Evolutionary conservation across 2,888 invertebrate species (phyloP).

Genomic region (Arrhopalites spinosus): DNA sequence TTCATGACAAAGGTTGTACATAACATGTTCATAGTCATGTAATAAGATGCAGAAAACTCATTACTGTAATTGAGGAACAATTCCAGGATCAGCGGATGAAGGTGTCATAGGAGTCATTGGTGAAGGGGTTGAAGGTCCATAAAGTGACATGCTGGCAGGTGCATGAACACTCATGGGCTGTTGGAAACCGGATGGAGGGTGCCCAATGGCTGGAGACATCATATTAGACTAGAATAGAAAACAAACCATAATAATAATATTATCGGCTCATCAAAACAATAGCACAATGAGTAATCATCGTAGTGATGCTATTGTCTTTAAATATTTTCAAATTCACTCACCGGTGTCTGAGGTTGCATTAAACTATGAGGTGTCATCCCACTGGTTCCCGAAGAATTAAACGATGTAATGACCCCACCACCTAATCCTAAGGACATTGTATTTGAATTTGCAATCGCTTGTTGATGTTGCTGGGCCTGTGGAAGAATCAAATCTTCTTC

Average conservation of each 20-base stretch:
- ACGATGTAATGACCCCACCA: slow-evolving; percentile 34
- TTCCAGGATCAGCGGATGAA: slow-evolving; percentile 86
- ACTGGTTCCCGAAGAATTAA: slow-evolving; percentile 27
- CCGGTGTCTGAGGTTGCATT: slow-evolving; percentile 84
- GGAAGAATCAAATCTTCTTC: slow-evolving; percentile 89
- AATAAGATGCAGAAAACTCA: slow-evolving; percentile 39
- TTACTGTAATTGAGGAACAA: slow-evolving; percentile 89
- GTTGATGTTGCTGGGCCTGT: slow-evolving; percentile 79
- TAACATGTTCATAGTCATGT: not conserved
- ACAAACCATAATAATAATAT: not conserved
- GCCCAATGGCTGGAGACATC: slow-evolving; percentile 71
- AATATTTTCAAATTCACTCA: slow-evolving; percentile 60
- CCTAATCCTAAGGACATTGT: slow-evolving; percentile 31
- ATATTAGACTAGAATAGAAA: slow-evolving; percentile 75
- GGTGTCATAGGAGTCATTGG: slow-evolving; percentile 82
- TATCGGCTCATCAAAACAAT: not conserved
- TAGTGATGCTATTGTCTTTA: not conserved
- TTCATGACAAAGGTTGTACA: too few relatives aligned
- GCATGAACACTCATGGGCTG: slow-evolving; percentile 67
- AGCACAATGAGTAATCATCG: not conserved
- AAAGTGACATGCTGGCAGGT: slow-evolving; percentile 63
- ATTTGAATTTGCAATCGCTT: slow-evolving; percentile 62
- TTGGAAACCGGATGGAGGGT: slow-evolving; percentile 67
- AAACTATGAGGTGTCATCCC: slow-evolving; percentile 27
- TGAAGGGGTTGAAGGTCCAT: slow-evolving; percentile 46